phyloP scores from a whole-genome alignment of 1,140 invertebrate species.

The Solen grandis region DNA sequence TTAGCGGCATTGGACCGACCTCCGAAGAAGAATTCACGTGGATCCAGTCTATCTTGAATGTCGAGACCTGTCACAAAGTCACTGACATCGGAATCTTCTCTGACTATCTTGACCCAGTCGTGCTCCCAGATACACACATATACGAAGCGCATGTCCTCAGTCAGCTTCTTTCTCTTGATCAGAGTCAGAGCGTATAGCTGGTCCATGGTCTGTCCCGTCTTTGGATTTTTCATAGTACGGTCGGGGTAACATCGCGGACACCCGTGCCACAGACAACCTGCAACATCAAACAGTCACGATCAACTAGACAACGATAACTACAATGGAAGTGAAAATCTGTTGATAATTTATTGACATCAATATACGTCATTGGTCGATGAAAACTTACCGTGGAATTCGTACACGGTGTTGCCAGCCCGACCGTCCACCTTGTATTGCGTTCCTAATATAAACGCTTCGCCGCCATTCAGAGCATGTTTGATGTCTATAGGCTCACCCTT shows the following conservation, averaged over 20 bases:
- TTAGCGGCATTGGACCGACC: constrained; percentile 75
- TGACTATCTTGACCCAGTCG: constrained; percentile 13
- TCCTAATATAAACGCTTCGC: constrained; percentile 9
- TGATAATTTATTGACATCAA: too few relatives aligned
- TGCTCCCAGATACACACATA: constrained; percentile 43
- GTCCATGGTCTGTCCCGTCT: constrained; percentile 39
- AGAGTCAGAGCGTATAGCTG: constrained; percentile 47
- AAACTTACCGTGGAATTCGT: constrained; percentile 66
- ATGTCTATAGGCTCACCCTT: constrained; percentile 34
- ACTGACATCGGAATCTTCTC: not conserved
- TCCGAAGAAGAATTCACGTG: constrained; percentile 75
- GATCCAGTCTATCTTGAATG: constrained; percentile 43
- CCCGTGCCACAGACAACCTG: constrained; percentile 57
- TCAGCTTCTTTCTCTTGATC: constrained; percentile 23
- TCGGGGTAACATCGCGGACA: constrained; percentile 58
- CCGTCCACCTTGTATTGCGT: constrained; percentile 38
- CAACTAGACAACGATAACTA: too few relatives aligned
- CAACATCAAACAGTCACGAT: too few relatives aligned
- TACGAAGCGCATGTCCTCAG: constrained; percentile 30
- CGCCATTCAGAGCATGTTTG: constrained; percentile 51
- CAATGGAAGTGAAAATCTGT: too few relatives aligned
- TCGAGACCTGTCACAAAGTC: constrained; percentile 23
- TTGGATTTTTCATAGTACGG: not conserved
- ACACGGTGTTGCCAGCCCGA: constrained; percentile 44
- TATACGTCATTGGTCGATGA: too few relatives aligned